Percentiles rank a stretch among this genome's conserved stretches.
Conservation (phyloP, 2,888 invertebrate genomes). For the Limenitis arthemis region DNA sequence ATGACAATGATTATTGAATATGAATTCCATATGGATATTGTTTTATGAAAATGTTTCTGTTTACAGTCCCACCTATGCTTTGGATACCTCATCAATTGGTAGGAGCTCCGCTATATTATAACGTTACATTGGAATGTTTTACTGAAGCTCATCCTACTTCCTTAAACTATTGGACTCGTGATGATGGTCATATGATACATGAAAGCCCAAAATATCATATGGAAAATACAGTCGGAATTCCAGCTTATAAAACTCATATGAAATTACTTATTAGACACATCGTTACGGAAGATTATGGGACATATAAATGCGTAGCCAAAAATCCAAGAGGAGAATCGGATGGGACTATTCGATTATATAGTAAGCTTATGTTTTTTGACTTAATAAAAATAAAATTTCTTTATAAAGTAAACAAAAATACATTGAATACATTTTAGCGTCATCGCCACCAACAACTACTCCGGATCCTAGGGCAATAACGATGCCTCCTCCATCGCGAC, state of each 20-base stretch:
- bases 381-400: not conserved
- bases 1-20: not conserved
- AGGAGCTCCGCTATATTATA: constrained; percentile 86
- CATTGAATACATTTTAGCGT: constrained; percentile 63
- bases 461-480: constrained; percentile 79
- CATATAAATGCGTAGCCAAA: constrained; percentile 90
- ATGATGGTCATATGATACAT: constrained; percentile 91
- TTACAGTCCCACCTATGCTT: constrained; percentile 91
- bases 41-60: constrained; percentile 18
- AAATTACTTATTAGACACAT: constrained; percentile 85
- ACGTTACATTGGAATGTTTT: constrained; percentile 89
- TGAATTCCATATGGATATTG: not conserved
- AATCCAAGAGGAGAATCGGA: constrained; percentile 93
- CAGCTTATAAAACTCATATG: constrained; percentile 91
- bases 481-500: constrained; percentile 54
- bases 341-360: constrained; percentile 89
- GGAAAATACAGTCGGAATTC: constrained; percentile 78
- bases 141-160: constrained; percentile 94
- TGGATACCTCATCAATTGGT: constrained; percentile 94
- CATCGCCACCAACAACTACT: constrained; percentile 85
- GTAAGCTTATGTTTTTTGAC: constrained; percentile 76
- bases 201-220: constrained; percentile 87
- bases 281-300: constrained; percentile 85
- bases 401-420: not conserved
- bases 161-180: constrained; percentile 91